Evolutionary conservation across 2,888 invertebrate genomes (phyloP), one percentile per base, ranked within the genome.

Genomic region (Drosophila siamana): DNA sequence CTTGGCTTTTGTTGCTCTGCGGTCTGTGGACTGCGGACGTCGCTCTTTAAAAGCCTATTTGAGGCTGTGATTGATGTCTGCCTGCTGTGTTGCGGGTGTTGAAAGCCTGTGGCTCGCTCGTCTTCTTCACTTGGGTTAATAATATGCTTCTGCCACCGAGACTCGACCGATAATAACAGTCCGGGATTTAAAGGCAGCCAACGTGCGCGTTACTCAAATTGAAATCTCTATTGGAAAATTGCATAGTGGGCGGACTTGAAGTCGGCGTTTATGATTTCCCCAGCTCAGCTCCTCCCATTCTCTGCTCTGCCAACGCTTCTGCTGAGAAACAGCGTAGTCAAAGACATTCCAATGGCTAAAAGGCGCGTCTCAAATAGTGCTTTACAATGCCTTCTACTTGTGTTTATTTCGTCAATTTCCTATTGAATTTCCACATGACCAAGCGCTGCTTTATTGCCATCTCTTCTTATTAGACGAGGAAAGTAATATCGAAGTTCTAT

Each of bases 51-150:
- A 54, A 30, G 69, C 84, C 86, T 82, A 86, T 82, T 82, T 78
- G 83, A 64, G 65, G 65, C 73, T 50, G 74, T 86, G 83, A 83
- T 83, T 83, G 83, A 83, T 83, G 82, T 81, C 74, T 70, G 81
- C 33, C 33, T 33, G 33, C 33, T 64, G 65, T 52, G 65, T 69
- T 74, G 83, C 75, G 80, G 88, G 89, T 89, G 88, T 84, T 84
- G 88, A 89, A 89, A 77, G 71, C 76, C 69, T 15, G 41, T 66
- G 60, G 19, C 19, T 19, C 19, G 19, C n/a, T n/a, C 73, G 80
- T 80, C 62, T 28, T 41, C 52, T 19, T 40, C 51, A 46, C 59
- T 61, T 38, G 22, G 60, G 56, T 78, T 85, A 82, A 82, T 85
- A 74, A 82, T 70, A 82, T 72, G 68, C 72, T 57, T 54, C 43